Evolutionary conservation across 2,797 vertebrate species (phyloP), one percentile per base, ranked within the genome.

Genomic region (Channallabes apus): DNA sequence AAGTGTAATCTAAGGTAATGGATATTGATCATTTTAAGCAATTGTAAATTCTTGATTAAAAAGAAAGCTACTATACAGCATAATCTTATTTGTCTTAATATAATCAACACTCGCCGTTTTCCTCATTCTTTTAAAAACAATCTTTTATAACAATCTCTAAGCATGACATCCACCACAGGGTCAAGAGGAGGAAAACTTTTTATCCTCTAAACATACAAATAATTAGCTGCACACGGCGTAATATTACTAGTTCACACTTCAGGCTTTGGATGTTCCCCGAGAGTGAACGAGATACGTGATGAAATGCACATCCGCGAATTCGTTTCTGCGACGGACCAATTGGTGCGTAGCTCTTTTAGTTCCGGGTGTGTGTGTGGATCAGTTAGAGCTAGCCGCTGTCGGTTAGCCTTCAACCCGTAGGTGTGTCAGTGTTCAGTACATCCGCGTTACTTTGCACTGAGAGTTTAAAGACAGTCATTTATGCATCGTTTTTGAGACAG

Each of bases 331-430:
- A 68, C 46, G 68, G 82, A 64, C 78, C 73, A 29, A 58, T 67
- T 64, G 79, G 84, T 86, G 86, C 62, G 82, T 88, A 35, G 22
- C 87, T 89, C 3, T 87, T 90, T 91, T 91, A 82, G 92, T 94
- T 95, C 94, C 94, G 94, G 93, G 93, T 93, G 88, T 88, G 80
- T 61, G 22, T 94, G 94, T 93, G 93, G 64, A 38, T 78, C 8
- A 6, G 65, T 80, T 71, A 46, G 15, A 51, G 6, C 27, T 83
- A 75, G 82, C 51, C 77, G 65, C 67, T 61, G 83, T 79, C 4
- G 27, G 59, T 35, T 61, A 76, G 56, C 18, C 58, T 82, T 14
- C 18, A 38, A 58, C 18, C 18, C 3, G 67, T 79, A 88, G 84
- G 87, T 54, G 88, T 87, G 85, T 82, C 86, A 38, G 46, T 51